Conservation (phyloP, 1,140 invertebrate genomes). For the Drosophila kohkoa region DNA sequence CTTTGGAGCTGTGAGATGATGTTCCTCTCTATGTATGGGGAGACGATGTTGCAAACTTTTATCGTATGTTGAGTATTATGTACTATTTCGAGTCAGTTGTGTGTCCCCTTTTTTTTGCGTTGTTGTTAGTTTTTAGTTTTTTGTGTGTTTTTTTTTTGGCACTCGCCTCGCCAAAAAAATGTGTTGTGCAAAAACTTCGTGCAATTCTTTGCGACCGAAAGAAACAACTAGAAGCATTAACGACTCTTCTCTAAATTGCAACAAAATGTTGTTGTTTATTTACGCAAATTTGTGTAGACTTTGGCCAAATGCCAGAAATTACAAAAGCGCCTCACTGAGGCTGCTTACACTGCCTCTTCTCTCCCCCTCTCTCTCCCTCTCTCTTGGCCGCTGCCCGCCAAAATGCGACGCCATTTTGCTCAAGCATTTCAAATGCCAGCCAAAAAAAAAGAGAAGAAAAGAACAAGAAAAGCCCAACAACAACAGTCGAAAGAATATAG, state of each 20-base stretch:
- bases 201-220: conserved; percentile 13
- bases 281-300: conserved; percentile 80
- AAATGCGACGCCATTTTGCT: conserved; percentile 48
- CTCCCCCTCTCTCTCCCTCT: no score
- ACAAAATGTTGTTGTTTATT: conserved; percentile 78
- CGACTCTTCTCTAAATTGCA: conserved; percentile 68
- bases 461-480: conserved; percentile 27
- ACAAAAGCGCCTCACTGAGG: conserved; percentile 43
- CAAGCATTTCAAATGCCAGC: conserved; percentile 22
- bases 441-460: not conserved
- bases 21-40: not conserved
- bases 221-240: conserved; percentile 47
- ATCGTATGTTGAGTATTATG: not conserved
- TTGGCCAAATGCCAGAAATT: conserved; percentile 68
- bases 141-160: conserved; percentile 46
- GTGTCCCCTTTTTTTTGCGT: not conserved
- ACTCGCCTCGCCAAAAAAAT: conserved; percentile 19
- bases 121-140: not conserved
- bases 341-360: not conserved
- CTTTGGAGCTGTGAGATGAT: not conserved
- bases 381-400: not conserved
- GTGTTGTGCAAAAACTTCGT: conserved; percentile 42
- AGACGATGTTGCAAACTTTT: not conserved
- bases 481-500: conserved; percentile 21
- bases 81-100: conserved; percentile 2